Evolutionary conservation across 1,140 invertebrate species (phyloP).

Genomic region (Drosophila mojavensis): DNA sequence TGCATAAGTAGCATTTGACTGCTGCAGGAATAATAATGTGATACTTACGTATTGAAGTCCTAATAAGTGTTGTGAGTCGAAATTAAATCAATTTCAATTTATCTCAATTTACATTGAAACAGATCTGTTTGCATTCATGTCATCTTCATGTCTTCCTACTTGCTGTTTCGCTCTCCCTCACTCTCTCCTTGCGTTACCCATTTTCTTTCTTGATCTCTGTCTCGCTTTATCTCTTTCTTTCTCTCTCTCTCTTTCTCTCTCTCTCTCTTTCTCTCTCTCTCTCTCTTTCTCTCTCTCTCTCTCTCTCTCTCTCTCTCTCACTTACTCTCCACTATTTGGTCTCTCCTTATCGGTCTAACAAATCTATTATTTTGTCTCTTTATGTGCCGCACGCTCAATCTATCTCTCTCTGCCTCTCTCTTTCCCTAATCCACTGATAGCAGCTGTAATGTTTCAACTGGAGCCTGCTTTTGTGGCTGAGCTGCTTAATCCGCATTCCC

Average conservation of each 20-base stretch:
- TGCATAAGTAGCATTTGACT: no score
- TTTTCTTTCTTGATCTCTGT: no score
- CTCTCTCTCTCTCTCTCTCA: background rate
- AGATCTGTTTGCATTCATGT: no score
- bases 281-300: background rate
- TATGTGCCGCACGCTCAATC: background rate
- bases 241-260: background rate
- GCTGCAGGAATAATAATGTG: no score
- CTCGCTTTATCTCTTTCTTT: background rate
- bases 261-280: background rate
- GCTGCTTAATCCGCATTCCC: conserved; percentile 31
- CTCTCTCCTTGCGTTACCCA: no score
- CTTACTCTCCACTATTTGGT: background rate
- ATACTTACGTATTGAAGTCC: no score
- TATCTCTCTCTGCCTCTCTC: background rate
- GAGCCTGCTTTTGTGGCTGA: conserved; percentile 23
- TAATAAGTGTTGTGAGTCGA: no score
- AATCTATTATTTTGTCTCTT: background rate
- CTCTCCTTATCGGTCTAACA: background rate
- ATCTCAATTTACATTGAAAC: no score
- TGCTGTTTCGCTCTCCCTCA: background rate
- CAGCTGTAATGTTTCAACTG: conserved; percentile 23
- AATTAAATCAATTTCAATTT: no score
- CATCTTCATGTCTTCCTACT: no score
- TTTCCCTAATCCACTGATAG: background rate